A percentile compares a stretch with the other conserved stretches of the same genome.
These are phyloP conservation scores for Chaetorhynchus papuensis DNA, from an alignment of 2,113 vertebrate genomes.

Conservation along the genomic window DNA sequence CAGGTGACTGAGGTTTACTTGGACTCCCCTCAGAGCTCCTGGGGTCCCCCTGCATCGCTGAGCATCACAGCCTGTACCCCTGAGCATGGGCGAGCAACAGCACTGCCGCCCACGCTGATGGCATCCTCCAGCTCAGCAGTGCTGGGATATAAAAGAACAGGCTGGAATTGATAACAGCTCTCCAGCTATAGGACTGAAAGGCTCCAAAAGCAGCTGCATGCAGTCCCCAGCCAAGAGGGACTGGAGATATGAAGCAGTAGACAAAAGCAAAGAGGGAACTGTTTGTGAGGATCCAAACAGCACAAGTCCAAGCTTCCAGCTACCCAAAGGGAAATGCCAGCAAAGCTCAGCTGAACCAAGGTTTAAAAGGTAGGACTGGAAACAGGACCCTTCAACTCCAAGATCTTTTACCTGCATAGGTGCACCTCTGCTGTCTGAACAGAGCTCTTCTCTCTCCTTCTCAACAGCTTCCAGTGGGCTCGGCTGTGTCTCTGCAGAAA, in stretches of 20 bases:
- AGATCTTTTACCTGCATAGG: constrained; percentile 56
- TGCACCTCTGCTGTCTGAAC: constrained; percentile 1
- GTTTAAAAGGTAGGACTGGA: neutral
- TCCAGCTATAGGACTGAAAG: constrained; percentile 8
- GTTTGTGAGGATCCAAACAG: neutral
- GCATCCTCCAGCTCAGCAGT: neutral
- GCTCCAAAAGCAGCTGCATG: neutral
- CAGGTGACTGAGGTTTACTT: neutral
- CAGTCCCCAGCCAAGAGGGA: neutral
- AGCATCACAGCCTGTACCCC: neutral
- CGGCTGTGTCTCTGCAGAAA: constrained; percentile 81
- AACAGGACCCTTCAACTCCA: neutral
- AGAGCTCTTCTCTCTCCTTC: constrained; percentile 44
- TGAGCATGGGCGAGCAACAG: neutral
- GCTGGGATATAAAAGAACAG: neutral
- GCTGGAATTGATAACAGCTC: neutral
- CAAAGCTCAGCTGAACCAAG: neutral
- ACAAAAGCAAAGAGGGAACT: neutral
- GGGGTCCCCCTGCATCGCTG: neutral
- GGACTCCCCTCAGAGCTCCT: neutral
- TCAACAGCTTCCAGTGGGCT: constrained; percentile 65
- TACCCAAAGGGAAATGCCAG: neutral
- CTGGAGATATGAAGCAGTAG: neutral
- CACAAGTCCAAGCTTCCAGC: neutral
- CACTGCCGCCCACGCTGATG: neutral